These are phyloP conservation scores for Lepidurus couesii DNA, from an alignment of 1,140 invertebrate genomes.

Conservation along the genomic window DNA sequence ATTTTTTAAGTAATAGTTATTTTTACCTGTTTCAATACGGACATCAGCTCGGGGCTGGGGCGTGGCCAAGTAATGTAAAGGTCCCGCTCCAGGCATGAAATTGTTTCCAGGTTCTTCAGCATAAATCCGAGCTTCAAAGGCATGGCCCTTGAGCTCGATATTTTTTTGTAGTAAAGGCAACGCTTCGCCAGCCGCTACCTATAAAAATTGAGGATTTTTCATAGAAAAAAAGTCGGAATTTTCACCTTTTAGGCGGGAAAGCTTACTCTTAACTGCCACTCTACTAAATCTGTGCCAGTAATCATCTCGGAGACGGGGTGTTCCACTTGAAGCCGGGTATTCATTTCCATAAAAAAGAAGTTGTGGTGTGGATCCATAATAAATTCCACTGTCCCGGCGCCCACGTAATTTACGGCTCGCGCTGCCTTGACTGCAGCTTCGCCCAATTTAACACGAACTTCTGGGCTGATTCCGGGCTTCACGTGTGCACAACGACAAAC, in stretches of 20 bases:
- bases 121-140: slow-evolving; percentile 92
- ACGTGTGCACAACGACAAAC: slow-evolving; percentile 25
- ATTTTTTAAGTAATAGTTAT: slow-evolving; percentile 24
- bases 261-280: slow-evolving; percentile 79
- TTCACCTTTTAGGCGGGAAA: slow-evolving; percentile 27
- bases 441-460: slow-evolving; percentile 71
- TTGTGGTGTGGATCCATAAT: slow-evolving; percentile 77
- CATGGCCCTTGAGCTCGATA: slow-evolving; percentile 70
- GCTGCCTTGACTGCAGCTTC: slow-evolving; percentile 85
- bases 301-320: slow-evolving; percentile 99
- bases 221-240: slow-evolving; percentile 41
- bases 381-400: slow-evolving; percentile 94
- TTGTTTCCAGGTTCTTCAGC: slow-evolving; percentile 79
- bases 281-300: slow-evolving; percentile 86
- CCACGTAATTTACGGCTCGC: slow-evolving; percentile 86
- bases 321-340: slow-evolving; percentile 88
- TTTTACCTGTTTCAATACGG: slow-evolving; percentile 66
- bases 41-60: slow-evolving; percentile 56
- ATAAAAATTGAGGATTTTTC: slow-evolving; percentile 31
- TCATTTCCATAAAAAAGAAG: slow-evolving; percentile 99
- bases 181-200: slow-evolving; percentile 75
- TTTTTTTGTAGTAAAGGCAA: slow-evolving; percentile 74
- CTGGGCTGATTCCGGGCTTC: slow-evolving; percentile 70
- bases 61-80: slow-evolving; percentile 62
- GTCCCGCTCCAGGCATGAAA: slow-evolving; percentile 84